phyloP scores from a whole-genome alignment of 2,113 vertebrate genomes.

The Phylloscopus whistleri region DNA sequence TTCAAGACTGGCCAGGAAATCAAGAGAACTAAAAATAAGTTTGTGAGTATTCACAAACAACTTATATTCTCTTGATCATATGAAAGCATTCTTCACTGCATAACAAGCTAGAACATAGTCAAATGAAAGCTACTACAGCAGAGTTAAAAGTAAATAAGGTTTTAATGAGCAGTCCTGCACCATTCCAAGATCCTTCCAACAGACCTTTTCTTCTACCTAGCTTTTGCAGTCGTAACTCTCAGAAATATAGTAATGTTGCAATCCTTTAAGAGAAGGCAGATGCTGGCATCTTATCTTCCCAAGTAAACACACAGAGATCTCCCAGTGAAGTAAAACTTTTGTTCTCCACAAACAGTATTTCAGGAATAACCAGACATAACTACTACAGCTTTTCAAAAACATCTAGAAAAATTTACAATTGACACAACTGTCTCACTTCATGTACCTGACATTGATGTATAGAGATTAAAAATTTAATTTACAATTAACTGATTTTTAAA shows the following conservation, averaged over 20 bases:
- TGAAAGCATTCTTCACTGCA: not conserved
- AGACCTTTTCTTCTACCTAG: not conserved
- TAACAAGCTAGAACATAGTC: not conserved
- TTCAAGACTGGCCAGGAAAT: not conserved
- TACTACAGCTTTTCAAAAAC: not conserved
- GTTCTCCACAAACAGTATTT: not conserved
- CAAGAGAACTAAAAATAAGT: not conserved
- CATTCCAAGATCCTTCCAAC: not conserved
- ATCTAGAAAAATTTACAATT: not conserved
- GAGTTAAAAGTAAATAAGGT: not conserved
- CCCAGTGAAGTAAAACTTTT: not conserved
- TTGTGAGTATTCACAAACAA: not conserved
- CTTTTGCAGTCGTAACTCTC: not conserved
- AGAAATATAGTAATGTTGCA: not conserved
- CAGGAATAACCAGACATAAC: not conserved
- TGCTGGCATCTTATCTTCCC: not conserved
- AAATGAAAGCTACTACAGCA: not conserved
- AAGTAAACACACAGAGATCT: not conserved
- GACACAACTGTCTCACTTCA: not conserved
- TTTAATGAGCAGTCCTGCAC: not conserved
- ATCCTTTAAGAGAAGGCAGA: not conserved
- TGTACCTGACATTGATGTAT: not conserved
- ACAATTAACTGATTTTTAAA: not conserved
- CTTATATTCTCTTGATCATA: not conserved
- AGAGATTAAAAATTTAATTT: not conserved